A percentile compares a stretch with the other conserved stretches of the same genome.
These are phyloP conservation scores for Nephotettix cincticeps DNA, from an alignment of 1,140 invertebrate species.

Conservation along the genomic window DNA sequence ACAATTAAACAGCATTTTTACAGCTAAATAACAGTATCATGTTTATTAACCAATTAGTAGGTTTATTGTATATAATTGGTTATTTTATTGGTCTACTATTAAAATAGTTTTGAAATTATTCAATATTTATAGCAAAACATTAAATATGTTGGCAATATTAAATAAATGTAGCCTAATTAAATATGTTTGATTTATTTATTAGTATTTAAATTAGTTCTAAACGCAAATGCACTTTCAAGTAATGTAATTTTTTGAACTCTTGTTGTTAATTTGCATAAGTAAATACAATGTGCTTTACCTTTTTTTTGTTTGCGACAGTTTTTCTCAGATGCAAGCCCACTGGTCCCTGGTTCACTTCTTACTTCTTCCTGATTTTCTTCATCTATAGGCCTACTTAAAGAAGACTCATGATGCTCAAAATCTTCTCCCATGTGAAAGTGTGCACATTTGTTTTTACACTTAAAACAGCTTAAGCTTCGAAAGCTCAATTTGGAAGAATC, in stretches of 20 bases:
- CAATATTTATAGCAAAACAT: background rate
- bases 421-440: slow-evolving; percentile 1
- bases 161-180: background rate
- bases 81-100: background rate
- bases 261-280: background rate
- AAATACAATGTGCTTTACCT: too few species aligned
- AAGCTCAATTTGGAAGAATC: background rate
- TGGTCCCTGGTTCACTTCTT: background rate
- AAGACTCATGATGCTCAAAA: background rate
- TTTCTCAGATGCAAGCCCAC: too few species aligned
- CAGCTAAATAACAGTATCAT: background rate
- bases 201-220: too few species aligned
- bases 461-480: background rate
- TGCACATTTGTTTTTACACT: slow-evolving; percentile 1
- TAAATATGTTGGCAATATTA: background rate
- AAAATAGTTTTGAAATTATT: background rate
- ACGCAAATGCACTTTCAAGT: background rate
- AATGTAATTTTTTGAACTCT: background rate
- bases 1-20: background rate
- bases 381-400: background rate
- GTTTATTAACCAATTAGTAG: background rate
- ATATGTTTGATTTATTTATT: too few species aligned
- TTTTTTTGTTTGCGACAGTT: too few species aligned
- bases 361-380: background rate
- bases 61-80: background rate